Percentiles rank a stretch among this genome's conserved stretches.
These are phyloP conservation scores for Heterodera schachtii DNA, from an alignment of 1,140 invertebrate genomes.

Conservation along the genomic window DNA sequence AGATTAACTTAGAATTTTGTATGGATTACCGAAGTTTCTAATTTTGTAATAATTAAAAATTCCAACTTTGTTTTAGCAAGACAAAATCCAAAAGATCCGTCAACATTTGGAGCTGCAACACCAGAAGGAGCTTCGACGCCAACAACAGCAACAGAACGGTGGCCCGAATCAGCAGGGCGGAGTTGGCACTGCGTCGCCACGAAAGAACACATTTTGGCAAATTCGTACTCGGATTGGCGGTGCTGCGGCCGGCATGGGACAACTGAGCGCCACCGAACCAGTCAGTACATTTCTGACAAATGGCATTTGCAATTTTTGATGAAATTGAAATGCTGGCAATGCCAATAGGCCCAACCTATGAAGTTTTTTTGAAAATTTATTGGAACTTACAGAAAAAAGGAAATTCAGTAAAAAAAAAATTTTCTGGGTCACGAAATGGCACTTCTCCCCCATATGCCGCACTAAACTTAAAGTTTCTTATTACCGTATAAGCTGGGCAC, in stretches of 20 bases:
- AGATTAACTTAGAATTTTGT: no score
- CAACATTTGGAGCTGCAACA: constrained; percentile 4
- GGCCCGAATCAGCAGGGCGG: background rate
- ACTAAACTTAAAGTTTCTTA: no score
- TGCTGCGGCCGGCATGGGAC: background rate
- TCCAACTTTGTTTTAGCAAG: constrained; percentile 16
- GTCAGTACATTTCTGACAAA: no score
- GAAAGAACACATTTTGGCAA: background rate
- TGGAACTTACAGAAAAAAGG: no score
- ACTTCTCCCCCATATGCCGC: no score
- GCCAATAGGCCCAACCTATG: no score
- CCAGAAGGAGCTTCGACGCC: background rate
- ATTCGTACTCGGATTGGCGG: background rate
- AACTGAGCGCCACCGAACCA: background rate
- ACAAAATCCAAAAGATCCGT: constrained; percentile 28
- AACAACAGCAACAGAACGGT: constrained; percentile 4
- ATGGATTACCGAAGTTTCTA: no score
- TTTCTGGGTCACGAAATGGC: no score
- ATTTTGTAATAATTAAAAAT: background rate
- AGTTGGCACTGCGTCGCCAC: background rate
- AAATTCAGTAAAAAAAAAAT: no score
- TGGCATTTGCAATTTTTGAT: no score
- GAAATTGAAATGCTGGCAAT: no score
- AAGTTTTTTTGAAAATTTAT: no score
- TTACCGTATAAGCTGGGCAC: background rate